Evolutionary conservation across 2,888 invertebrate species (phyloP).

Genomic region (Villa cingulata): DNA sequence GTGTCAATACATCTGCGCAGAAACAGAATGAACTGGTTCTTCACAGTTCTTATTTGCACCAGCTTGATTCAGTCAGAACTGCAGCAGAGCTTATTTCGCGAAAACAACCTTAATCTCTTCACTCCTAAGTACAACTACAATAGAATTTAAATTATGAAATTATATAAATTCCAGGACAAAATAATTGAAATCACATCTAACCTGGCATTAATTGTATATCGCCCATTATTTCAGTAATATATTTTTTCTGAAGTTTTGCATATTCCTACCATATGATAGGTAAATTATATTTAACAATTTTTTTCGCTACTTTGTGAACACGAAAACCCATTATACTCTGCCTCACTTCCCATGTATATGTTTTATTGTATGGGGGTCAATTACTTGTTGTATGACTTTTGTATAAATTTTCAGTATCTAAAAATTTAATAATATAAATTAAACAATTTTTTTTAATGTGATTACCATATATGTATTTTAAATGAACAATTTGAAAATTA

Average conservation of each 20-base stretch:
- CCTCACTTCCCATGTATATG: constrained; percentile 68
- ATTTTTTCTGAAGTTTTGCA: constrained; percentile 32
- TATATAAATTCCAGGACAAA: too few species aligned
- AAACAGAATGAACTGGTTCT: too few species aligned
- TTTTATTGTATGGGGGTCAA: constrained; percentile 53
- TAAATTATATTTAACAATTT: constrained; percentile 45
- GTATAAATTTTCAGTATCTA: constrained; percentile 71
- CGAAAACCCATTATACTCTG: constrained; percentile 56
- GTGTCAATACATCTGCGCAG: too few species aligned
- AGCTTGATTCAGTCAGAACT: too few species aligned
- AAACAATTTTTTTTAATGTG: too few species aligned
- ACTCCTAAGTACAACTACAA: too few species aligned
- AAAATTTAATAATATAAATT: too few species aligned
- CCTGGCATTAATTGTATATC: constrained; percentile 56
- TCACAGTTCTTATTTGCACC: too few species aligned
- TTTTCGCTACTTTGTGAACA: constrained; percentile 45
- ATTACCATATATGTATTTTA: too few species aligned
- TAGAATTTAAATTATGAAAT: constrained; percentile 25
- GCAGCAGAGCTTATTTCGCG: too few species aligned
- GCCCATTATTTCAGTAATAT: constrained; percentile 44
- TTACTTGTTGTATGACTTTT: constrained; percentile 51
- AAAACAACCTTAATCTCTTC: too few species aligned
- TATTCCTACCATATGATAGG: constrained; percentile 56
- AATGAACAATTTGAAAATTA: too few species aligned
- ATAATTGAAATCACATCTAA: constrained; percentile 31